Evolutionary conservation across 2,113 vertebrate species (phyloP).

Genomic region (Aix galericulata): DNA sequence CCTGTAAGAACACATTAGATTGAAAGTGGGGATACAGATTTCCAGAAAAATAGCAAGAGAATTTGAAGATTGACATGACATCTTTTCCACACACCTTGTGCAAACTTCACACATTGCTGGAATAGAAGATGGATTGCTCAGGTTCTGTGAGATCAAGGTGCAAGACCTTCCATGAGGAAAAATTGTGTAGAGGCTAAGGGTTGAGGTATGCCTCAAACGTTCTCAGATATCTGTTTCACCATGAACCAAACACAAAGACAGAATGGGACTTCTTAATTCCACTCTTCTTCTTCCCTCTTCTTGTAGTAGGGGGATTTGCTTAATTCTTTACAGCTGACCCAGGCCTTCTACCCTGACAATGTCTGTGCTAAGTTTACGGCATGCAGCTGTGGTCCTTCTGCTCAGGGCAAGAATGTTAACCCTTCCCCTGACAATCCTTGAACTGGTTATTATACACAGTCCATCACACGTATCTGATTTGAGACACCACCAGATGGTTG

Average conservation of each 20-base stretch:
- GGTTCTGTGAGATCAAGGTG: not conserved
- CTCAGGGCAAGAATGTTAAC: slow-evolving; percentile 64
- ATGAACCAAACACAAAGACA: not conserved
- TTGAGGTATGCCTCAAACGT: not conserved
- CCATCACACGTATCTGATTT: slow-evolving; percentile 27
- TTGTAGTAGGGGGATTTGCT: slow-evolving; percentile 56
- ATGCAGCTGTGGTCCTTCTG: slow-evolving; percentile 49
- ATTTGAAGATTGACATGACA: not conserved
- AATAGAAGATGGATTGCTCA: slow-evolving; percentile 22
- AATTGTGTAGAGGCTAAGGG: not conserved
- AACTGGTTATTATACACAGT: slow-evolving; percentile 47
- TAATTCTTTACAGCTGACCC: slow-evolving; percentile 70
- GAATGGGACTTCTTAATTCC: slow-evolving; percentile 37
- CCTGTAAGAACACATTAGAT: not conserved
- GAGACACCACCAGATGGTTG: slow-evolving; percentile 56
- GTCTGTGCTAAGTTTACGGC: slow-evolving; percentile 43
- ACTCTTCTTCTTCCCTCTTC: slow-evolving; percentile 30
- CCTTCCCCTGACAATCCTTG: slow-evolving; percentile 63
- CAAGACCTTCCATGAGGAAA: slow-evolving; percentile 3
- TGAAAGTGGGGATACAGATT: not conserved
- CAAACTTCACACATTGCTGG: not conserved
- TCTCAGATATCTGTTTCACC: slow-evolving; percentile 43
- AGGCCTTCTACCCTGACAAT: slow-evolving; percentile 50
- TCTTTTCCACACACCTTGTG: slow-evolving; percentile 3
- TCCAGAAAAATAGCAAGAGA: not conserved